Evolutionary conservation across 2,888 invertebrate genomes (phyloP).

Genomic region (Limenitis camilla): DNA sequence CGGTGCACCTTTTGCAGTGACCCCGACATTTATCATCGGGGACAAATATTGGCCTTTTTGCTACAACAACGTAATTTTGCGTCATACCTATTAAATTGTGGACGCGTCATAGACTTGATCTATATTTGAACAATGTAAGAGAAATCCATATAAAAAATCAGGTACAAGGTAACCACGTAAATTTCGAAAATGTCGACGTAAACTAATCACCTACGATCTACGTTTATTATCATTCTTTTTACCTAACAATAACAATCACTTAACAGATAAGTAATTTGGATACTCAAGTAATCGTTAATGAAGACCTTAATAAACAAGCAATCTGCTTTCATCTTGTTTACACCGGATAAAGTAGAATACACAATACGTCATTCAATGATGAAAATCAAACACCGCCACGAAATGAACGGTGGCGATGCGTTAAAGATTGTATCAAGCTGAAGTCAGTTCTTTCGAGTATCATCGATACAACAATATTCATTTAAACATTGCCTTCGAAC

Average conservation of each 20-base stretch:
- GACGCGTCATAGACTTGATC: slow-evolving; percentile 27
- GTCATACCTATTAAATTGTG: slow-evolving; percentile 8
- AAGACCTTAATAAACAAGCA: not conserved
- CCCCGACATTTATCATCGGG: slow-evolving; percentile 46
- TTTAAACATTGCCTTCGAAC: slow-evolving; percentile 15
- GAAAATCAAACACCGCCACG: slow-evolving; percentile 17
- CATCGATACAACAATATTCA: slow-evolving; percentile 11
- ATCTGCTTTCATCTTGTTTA: slow-evolving; percentile 1
- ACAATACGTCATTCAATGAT: slow-evolving; percentile 13
- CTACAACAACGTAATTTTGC: slow-evolving; percentile 33
- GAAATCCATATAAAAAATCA: slow-evolving; percentile 30
- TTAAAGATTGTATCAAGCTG: slow-evolving; percentile 27
- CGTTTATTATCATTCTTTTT: too few relatives aligned
- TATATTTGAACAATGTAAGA: slow-evolving; percentile 28
- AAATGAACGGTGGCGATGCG: slow-evolving; percentile 7
- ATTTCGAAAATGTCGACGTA: slow-evolving; percentile 21
- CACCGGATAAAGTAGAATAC: slow-evolving; percentile 15
- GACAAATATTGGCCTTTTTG: slow-evolving; percentile 47
- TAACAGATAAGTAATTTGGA: too few relatives aligned
- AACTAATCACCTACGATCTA: not conserved
- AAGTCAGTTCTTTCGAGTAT: slow-evolving; percentile 34
- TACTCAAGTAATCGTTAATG: too few relatives aligned
- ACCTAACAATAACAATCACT: too few relatives aligned
- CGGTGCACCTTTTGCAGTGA: slow-evolving; percentile 61
- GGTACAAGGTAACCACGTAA: slow-evolving; percentile 37